These are phyloP conservation scores for Cosmopolites sordidus DNA, from an alignment of 2,888 invertebrate genomes.

Conservation along the genomic window DNA sequence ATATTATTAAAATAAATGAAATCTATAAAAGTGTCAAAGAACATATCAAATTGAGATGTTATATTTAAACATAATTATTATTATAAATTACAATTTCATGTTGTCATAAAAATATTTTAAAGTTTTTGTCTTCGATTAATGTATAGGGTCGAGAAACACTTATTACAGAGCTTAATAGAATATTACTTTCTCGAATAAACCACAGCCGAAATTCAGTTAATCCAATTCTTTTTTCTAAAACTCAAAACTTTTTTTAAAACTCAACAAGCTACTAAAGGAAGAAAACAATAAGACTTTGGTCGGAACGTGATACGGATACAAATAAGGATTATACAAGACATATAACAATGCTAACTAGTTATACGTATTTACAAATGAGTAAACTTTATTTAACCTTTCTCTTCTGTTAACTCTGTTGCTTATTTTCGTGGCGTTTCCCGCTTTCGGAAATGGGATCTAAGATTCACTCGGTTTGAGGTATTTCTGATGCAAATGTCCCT, in stretches of 20 bases:
- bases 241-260: conserved; percentile 13
- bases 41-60: too few species aligned
- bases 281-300: too few species aligned
- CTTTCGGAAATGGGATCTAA: conserved; percentile 33
- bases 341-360: conserved; percentile 38
- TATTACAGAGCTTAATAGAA: too few species aligned
- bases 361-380: conserved; percentile 44
- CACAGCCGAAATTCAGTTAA: neutral
- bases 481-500: conserved; percentile 45
- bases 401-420: conserved; percentile 34
- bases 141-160: too few species aligned
- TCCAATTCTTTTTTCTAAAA: neutral
- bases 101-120: too few species aligned
- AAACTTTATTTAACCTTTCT: conserved; percentile 45
- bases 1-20: too few species aligned
- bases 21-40: too few species aligned
- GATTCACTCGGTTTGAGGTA: conserved; percentile 42
- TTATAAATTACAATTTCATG: too few species aligned
- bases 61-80: too few species aligned
- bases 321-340: conserved; percentile 33
- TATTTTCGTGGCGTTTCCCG: conserved; percentile 35
- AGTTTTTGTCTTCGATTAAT: too few species aligned
- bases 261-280: too few species aligned
- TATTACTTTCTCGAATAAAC: too few species aligned
- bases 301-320: conserved; percentile 32